Evolutionary conservation across 2,113 vertebrate genomes (phyloP).

Genomic region (Caranx melampygus): DNA sequence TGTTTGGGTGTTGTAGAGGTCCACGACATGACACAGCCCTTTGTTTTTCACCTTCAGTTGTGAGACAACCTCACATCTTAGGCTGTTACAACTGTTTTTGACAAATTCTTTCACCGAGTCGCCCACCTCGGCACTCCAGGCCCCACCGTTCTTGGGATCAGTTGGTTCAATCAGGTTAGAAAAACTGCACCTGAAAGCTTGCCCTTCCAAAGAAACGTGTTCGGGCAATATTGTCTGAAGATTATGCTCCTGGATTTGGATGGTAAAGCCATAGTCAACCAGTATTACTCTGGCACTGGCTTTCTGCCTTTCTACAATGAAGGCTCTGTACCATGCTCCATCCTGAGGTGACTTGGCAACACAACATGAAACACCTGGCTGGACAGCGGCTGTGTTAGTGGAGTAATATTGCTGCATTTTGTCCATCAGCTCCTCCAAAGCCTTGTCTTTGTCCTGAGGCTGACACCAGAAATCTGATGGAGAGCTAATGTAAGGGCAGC

Average conservation of each 20-base stretch:
- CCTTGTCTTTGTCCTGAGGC: conserved; percentile 71
- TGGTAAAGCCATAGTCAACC: conserved; percentile 87
- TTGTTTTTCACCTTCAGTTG: conserved; percentile 73
- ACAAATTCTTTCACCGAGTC: conserved; percentile 81
- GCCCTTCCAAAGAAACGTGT: conserved; percentile 84
- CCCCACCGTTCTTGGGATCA: conserved; percentile 38
- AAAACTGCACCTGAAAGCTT: conserved; percentile 89
- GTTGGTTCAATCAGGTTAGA: conserved; percentile 76
- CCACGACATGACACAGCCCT: conserved; percentile 84
- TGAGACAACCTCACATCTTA: conserved; percentile 85
- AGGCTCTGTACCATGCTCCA: conserved; percentile 88
- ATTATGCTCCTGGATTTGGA: conserved; percentile 80
- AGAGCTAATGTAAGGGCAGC: conserved; percentile 82
- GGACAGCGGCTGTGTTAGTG: conserved; percentile 72
- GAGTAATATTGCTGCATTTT: conserved; percentile 86
- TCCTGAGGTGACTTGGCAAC: conserved; percentile 82
- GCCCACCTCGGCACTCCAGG: conserved; percentile 74
- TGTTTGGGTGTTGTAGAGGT: conserved; percentile 81
- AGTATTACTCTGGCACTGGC: conserved; percentile 78
- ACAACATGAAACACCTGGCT: conserved; percentile 83
- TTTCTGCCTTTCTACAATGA: conserved; percentile 70
- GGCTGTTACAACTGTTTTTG: conserved; percentile 31
- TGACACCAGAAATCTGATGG: conserved; percentile 92
- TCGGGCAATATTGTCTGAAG: conserved; percentile 84
- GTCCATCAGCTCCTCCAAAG: conserved; percentile 86